Percentiles rank a stretch among this genome's conserved stretches.
These are phyloP conservation scores for Semicossyphus pulcher DNA, from an alignment of 2,113 vertebrate species.

Conservation along the genomic window DNA sequence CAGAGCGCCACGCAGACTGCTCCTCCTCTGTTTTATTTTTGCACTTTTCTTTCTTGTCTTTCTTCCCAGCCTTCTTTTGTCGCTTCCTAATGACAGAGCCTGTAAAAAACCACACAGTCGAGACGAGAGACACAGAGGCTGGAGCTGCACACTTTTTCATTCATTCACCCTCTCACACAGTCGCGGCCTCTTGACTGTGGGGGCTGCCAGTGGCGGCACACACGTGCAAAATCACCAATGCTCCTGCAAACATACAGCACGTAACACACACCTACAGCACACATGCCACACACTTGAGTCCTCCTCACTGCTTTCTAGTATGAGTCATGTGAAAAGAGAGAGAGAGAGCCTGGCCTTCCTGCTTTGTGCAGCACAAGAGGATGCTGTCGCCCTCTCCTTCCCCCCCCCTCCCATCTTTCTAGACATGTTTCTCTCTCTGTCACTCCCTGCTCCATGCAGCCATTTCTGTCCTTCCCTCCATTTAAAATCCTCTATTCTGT, in stretches of 20 bases:
- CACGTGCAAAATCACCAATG: constrained; percentile 28
- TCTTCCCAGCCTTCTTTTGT: constrained; percentile 34
- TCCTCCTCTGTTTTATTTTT: constrained; percentile 44
- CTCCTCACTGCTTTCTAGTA: constrained; percentile 14
- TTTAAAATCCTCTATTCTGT: constrained; percentile 55
- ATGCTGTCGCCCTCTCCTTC: constrained; percentile 38
- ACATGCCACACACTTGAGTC: constrained; percentile 24
- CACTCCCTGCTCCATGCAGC: constrained; percentile 42
- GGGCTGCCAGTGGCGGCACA: constrained; percentile 41
- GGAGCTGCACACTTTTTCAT: constrained; percentile 38
- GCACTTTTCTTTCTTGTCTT: constrained; percentile 14
- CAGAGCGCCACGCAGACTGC: constrained; percentile 26
- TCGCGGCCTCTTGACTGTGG: constrained; percentile 41
- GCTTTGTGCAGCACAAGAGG: constrained; percentile 47
- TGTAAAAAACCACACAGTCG: constrained; percentile 24
- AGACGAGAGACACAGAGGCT: constrained; percentile 15
- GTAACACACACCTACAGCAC: constrained; percentile 33
- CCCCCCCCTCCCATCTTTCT: constrained; percentile 36
- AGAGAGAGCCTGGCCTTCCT: constrained; percentile 28
- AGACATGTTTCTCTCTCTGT: constrained; percentile 63
- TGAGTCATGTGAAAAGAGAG: constrained; percentile 29
- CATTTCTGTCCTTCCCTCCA: constrained; percentile 62
- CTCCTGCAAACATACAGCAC: neutral
- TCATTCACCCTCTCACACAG: constrained; percentile 43
- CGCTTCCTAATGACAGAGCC: constrained; percentile 34